These are phyloP conservation scores for Chanos chanos DNA, from an alignment of 2,797 vertebrate genomes.

Conservation along the genomic window DNA sequence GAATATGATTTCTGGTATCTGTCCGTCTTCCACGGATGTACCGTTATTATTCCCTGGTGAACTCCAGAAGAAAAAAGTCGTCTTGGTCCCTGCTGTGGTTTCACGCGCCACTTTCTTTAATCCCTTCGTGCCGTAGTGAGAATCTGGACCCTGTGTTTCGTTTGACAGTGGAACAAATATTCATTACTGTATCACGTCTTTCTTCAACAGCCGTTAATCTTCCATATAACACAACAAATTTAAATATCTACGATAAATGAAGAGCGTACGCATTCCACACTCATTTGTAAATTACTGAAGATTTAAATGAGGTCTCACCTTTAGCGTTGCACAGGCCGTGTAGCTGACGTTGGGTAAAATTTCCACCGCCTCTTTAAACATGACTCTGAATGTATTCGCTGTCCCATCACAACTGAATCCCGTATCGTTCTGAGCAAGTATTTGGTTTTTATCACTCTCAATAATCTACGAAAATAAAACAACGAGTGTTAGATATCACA, in stretches of 20 bases:
- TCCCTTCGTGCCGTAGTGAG: conserved; percentile 96
- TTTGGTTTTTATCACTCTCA: conserved; percentile 94
- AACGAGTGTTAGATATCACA: too few species aligned
- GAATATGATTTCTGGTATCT: conserved; percentile 98
- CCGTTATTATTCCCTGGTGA: conserved; percentile 97
- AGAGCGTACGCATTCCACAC: too few species aligned
- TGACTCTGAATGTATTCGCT: conserved; percentile 93
- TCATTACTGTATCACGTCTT: too few species aligned
- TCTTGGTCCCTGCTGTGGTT: conserved; percentile 90
- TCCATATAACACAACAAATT: too few species aligned
- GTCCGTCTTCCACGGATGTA: conserved; percentile 97
- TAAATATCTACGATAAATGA: too few species aligned
- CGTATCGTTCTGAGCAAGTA: conserved; percentile 93
- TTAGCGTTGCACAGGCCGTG: conserved; percentile 91
- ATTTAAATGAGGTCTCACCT: conserved; percentile 71
- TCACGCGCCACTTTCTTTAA: conserved; percentile 92
- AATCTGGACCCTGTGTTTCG: conserved; percentile 97
- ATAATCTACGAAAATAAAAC: conserved; percentile 77
- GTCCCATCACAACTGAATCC: conserved; percentile 97
- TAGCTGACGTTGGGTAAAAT: conserved; percentile 94
- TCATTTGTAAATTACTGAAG: too few species aligned
- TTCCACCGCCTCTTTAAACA: conserved; percentile 98
- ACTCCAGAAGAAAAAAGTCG: conserved; percentile 94
- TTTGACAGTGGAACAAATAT: too few species aligned
- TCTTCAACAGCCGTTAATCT: too few species aligned